Conservation (phyloP, 1,140 invertebrate species). For the Pygmarrhopalites habei region DNA sequence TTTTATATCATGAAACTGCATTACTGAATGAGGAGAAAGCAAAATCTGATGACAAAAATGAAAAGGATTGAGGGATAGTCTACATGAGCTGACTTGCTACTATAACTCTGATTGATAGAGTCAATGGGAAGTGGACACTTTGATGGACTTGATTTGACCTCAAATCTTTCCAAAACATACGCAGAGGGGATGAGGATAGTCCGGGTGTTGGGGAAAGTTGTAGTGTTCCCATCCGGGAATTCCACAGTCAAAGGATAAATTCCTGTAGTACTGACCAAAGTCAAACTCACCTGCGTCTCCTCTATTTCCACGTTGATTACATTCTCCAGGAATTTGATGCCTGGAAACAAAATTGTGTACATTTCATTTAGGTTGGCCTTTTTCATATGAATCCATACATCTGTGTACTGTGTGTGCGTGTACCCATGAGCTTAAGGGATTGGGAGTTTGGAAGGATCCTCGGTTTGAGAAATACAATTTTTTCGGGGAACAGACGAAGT, state of each 20-base stretch:
- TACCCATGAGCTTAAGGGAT: slow-evolving; percentile 41
- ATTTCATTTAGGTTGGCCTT: not conserved
- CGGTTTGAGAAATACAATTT: slow-evolving; percentile 41
- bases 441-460: slow-evolving; percentile 40
- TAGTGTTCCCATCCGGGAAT: not conserved
- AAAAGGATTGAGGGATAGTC: too few species aligned
- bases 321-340: slow-evolving; percentile 24
- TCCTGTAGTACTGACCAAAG: not conserved
- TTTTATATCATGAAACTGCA: too few species aligned
- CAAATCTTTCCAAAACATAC: not conserved
- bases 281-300: not conserved
- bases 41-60: too few species aligned
- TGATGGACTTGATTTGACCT: not conserved
- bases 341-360: slow-evolving; percentile 3
- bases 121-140: not conserved
- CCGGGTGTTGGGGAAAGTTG: not conserved
- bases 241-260: slow-evolving; percentile 3
- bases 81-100: too few species aligned
- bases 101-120: too few species aligned
- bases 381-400: slow-evolving; percentile 1
- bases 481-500: slow-evolving; percentile 42
- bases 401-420: too few species aligned
- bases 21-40: too few species aligned
- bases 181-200: not conserved
- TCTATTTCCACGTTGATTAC: slow-evolving; percentile 5